Base-by-base conservation (phyloP, 2,113 vertebrate species). In the Coptodon rendalli region DNA sequence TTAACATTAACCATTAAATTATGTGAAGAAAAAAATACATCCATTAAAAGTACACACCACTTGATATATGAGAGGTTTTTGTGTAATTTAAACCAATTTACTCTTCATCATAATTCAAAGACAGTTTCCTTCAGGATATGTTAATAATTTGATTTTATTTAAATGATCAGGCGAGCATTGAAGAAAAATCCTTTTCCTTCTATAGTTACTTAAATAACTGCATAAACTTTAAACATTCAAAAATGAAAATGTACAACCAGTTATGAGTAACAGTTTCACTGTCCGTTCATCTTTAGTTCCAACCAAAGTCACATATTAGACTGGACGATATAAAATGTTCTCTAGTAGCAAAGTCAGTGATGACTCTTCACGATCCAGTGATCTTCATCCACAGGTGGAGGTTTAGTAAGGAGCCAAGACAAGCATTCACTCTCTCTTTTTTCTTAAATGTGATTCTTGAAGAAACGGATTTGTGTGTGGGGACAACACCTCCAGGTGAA, bases 131-230 rank as follows among this genome's bases (percentile, higher is more conserved):
- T 57, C 73, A 91, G 50, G 82, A 17, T 81, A 83, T 87, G 76
- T 81, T 94, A 92, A 94, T 94, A 95, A 91, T 92, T 95, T 94
- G 76, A 94, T 88, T 97, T 97, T 96, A 96, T 96, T 97, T 91
- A 92, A 96, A 95, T 95, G 87, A 95, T 96, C 94, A 95, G 91
- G 89, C 87, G 83, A 95, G 94, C 95, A 94, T 27, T 87, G 90
- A 94, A 94, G 92, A 95, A 96, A 94, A 93, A 84, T 10, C 3
- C 36, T 14, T 24, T 89, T 94, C 93, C 91, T 91, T 94, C 93
- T 94, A 94, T 95, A 91, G 79, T 94, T 94, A 92, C 90, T 95
- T 96, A 96, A 96, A 96, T 96, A 95, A 89, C 86, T 91, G 82
- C 91, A 93, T 95, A 89, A 89, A 92, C 17, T 89, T 92, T 82